These are phyloP conservation scores for Oncorhynchus clarkii DNA, from an alignment of 2,113 vertebrate genomes.

Conservation along the genomic window DNA sequence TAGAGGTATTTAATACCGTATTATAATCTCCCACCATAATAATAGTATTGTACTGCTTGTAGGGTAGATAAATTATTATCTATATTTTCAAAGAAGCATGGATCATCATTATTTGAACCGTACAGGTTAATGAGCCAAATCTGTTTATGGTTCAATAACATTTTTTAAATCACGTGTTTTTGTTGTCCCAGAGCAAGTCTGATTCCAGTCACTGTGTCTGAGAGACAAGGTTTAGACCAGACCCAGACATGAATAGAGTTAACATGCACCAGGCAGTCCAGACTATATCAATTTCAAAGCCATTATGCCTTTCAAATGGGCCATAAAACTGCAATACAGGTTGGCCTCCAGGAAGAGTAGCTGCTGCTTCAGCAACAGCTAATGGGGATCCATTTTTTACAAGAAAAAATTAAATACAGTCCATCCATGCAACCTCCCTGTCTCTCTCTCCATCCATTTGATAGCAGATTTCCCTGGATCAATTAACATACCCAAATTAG, in stretches of 20 bases:
- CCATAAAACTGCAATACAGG: conserved; percentile 56
- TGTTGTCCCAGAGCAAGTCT: neutral
- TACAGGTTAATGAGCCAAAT: too few relatives aligned
- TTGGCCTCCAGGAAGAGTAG: conserved; percentile 20
- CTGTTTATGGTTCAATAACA: neutral
- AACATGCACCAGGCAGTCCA: conserved; percentile 54
- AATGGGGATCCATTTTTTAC: too few relatives aligned
- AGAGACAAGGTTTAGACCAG: conserved; percentile 21
- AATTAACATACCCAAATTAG: conserved; percentile 27
- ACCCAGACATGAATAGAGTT: conserved; percentile 41
- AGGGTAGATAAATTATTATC: too few relatives aligned
- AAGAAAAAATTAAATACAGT: too few relatives aligned
- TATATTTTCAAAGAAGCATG: too few relatives aligned
- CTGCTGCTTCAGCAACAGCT: too few relatives aligned
- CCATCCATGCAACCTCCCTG: neutral
- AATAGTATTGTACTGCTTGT: too few relatives aligned
- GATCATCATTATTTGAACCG: too few relatives aligned
- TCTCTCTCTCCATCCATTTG: neutral
- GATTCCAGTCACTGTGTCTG: neutral
- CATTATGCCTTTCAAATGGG: conserved; percentile 63
- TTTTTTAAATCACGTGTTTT: neutral
- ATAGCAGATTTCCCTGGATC: conserved; percentile 7
- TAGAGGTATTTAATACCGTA: too few relatives aligned
- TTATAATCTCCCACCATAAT: too few relatives aligned
- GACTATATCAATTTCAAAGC: conserved; percentile 54